A percentile compares a stretch with the other conserved stretches of the same genome.
These are phyloP conservation scores for Mystacornis crossleyi DNA, from an alignment of 2,113 vertebrate species.

Conservation along the genomic window DNA sequence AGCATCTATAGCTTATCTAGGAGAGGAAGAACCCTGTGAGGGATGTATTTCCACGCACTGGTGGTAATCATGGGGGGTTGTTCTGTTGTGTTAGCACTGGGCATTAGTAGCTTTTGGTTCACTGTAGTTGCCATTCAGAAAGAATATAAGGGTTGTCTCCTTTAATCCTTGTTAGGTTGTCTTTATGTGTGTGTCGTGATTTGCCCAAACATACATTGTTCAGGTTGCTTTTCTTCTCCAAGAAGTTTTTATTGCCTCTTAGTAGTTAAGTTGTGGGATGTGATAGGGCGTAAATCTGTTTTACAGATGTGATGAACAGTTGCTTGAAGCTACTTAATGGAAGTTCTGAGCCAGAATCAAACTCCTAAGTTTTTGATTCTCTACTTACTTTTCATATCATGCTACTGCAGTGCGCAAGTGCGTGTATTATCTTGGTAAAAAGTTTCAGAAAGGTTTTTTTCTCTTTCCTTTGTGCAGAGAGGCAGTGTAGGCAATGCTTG, in stretches of 20 bases:
- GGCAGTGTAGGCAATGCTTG: not conserved
- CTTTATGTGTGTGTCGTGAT: not conserved
- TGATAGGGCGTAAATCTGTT: not conserved
- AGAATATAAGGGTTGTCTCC: not conserved
- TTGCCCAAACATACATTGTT: not conserved
- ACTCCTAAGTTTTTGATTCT: not conserved
- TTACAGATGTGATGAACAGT: not conserved
- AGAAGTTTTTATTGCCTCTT: not conserved
- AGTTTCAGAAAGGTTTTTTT: not conserved
- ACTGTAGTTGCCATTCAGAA: not conserved
- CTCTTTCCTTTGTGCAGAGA: not conserved
- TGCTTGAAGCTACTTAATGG: not conserved
- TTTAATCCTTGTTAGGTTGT: not conserved
- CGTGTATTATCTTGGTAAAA: not conserved
- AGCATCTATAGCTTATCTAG: not conserved
- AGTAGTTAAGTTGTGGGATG: not conserved
- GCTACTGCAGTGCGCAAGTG: not conserved
- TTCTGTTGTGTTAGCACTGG: not conserved
- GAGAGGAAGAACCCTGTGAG: not conserved
- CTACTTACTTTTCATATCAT: not conserved
- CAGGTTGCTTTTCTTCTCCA: not conserved
- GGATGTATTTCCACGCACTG: not conserved
- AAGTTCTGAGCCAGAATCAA: not conserved
- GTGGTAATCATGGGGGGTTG: not conserved
- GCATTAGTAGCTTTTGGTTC: not conserved